Percentiles rank a stretch among this genome's conserved stretches.
phyloP scores from a whole-genome alignment of 2,113 vertebrate species.

The Sigmodon hispidus region DNA sequence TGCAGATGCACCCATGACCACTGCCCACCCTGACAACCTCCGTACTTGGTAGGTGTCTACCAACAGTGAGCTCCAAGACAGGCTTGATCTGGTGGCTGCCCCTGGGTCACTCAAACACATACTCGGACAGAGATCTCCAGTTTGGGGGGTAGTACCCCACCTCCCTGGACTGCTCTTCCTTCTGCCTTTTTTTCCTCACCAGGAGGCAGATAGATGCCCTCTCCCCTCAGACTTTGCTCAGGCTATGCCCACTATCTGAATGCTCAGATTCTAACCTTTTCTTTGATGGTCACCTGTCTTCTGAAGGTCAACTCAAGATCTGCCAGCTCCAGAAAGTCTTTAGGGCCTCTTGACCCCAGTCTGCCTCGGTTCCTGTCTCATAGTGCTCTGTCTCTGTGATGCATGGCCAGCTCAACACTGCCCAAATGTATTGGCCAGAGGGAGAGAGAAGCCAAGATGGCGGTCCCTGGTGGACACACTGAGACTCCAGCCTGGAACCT shows the following conservation, averaged over 20 bases:
- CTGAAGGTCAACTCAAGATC: background rate
- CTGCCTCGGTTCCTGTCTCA: background rate
- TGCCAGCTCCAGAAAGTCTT: background rate
- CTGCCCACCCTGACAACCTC: background rate
- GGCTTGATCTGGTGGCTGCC: background rate
- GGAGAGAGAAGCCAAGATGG: background rate
- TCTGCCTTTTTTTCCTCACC: background rate
- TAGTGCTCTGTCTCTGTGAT: background rate
- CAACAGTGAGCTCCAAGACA: background rate
- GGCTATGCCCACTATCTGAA: background rate
- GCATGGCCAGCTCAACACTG: background rate
- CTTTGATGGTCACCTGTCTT: background rate
- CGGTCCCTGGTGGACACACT: background rate
- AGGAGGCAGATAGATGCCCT: too few species aligned
- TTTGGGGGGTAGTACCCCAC: fast-evolving
- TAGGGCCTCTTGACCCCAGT: background rate
- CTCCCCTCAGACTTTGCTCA: background rate
- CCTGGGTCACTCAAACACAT: too few species aligned
- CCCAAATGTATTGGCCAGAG: background rate
- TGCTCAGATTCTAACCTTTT: background rate
- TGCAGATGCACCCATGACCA: background rate
- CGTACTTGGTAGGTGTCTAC: background rate
- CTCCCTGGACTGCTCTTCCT: too few species aligned
- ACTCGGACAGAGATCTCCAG: background rate
- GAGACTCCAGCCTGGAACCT: background rate